Evolutionary conservation across 2,888 invertebrate species (phyloP).

Genomic region (Synergus gifuensis): DNA sequence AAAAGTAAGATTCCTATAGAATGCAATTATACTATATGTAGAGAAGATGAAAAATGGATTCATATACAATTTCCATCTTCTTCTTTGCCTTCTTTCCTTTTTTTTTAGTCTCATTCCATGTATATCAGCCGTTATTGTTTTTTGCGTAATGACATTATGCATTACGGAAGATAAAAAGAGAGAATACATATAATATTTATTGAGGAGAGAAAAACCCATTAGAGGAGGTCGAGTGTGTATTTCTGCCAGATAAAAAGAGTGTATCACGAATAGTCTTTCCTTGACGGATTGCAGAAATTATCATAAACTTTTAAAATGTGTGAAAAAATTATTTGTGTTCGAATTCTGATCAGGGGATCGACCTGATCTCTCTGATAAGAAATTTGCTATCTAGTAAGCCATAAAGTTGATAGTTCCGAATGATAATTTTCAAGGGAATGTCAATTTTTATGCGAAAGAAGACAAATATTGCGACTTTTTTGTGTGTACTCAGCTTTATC

Average conservation of each 20-base stretch:
- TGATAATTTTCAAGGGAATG: slow-evolving; percentile 17
- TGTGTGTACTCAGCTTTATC: slow-evolving; percentile 15
- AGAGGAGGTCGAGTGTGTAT: slow-evolving; percentile 52
- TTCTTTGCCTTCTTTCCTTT: not conserved
- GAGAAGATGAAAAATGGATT: slow-evolving; percentile 36
- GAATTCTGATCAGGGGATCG: slow-evolving; percentile 14
- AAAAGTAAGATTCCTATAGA: slow-evolving; percentile 37
- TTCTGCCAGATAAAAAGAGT: slow-evolving; percentile 62
- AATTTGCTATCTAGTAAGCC: slow-evolving; percentile 24
- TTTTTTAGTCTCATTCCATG: slow-evolving; percentile 41
- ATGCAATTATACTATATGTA: slow-evolving; percentile 19
- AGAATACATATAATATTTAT: slow-evolving; percentile 36
- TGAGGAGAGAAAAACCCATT: slow-evolving; percentile 44
- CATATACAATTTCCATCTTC: slow-evolving; percentile 44
- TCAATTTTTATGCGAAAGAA: slow-evolving; percentile 1
- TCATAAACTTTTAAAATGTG: not conserved
- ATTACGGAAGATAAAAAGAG: slow-evolving; percentile 65
- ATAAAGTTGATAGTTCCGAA: slow-evolving; percentile 22
- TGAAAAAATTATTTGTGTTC: not conserved
- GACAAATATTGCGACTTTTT: slow-evolving; percentile 19
- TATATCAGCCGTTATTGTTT: slow-evolving; percentile 58
- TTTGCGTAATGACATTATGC: slow-evolving; percentile 70
- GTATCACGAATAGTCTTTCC: not conserved
- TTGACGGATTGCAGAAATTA: not conserved
- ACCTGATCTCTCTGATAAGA: slow-evolving; percentile 3